Percentiles rank a stretch among this genome's conserved stretches.
phyloP scores from a whole-genome alignment of 2,888 invertebrate species.

The Apodemia mormo region DNA sequence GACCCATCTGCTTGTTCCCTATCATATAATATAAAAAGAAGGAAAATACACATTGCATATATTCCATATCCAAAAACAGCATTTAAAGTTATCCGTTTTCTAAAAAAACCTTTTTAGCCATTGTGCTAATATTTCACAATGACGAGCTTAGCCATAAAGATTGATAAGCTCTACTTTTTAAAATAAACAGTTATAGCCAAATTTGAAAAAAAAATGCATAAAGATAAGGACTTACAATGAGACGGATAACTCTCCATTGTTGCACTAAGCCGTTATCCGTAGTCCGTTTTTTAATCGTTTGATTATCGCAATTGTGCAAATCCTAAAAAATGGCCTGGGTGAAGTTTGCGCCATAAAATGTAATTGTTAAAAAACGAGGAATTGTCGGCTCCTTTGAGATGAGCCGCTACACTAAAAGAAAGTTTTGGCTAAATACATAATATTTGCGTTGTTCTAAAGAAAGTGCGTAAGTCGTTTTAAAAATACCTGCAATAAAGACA shows the following conservation, averaged over 20 bases:
- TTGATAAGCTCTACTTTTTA: background rate
- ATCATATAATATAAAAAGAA: too few species aligned
- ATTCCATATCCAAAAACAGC: too few species aligned
- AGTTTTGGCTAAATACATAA: slow-evolving; percentile 65
- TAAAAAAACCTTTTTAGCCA: background rate
- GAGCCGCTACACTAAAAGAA: slow-evolving; percentile 53
- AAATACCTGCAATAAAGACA: background rate
- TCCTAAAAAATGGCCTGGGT: slow-evolving; percentile 56
- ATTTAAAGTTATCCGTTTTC: background rate
- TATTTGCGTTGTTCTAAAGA: slow-evolving; percentile 42
- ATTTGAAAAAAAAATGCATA: background rate
- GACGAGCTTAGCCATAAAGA: slow-evolving; percentile 10
- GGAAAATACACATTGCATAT: too few species aligned
- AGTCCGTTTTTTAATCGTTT: slow-evolving; percentile 15
- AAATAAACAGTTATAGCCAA: slow-evolving; percentile 4
- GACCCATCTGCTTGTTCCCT: too few species aligned
- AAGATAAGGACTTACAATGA: slow-evolving; percentile 4
- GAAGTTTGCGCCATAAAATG: slow-evolving; percentile 54
- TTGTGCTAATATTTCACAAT: slow-evolving; percentile 18
- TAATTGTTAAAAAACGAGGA: slow-evolving; percentile 57
- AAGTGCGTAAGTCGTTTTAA: background rate
- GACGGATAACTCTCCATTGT: slow-evolving; percentile 5
- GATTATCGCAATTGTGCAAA: slow-evolving; percentile 53
- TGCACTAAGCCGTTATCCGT: slow-evolving; percentile 3
- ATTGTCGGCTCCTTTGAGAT: slow-evolving; percentile 63